A percentile compares a stretch with the other conserved stretches of the same genome.
Conservation (phyloP, 2,113 vertebrate genomes). For the Nycticebus coucang region DNA sequence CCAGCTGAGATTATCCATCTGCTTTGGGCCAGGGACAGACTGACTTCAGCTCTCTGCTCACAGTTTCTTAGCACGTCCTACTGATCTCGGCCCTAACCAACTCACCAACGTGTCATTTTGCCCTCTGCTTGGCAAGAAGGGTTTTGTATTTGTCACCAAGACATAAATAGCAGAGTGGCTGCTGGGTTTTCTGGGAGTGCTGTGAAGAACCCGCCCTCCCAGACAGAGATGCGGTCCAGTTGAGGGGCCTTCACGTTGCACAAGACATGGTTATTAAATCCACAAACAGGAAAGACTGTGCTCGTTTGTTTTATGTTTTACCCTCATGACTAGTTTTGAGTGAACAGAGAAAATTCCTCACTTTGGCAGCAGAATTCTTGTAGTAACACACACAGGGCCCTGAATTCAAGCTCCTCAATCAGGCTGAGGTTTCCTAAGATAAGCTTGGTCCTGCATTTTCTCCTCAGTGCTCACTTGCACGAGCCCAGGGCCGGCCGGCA, state of each 20-base stretch:
- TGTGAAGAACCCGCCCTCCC: no score
- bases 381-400: not conserved
- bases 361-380: not conserved
- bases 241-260: not conserved
- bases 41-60: not conserved
- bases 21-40: not conserved
- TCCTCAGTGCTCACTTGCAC: not conserved
- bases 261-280: not conserved
- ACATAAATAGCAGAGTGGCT: not conserved
- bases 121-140: not conserved
- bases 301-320: not conserved
- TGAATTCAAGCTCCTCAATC: not conserved
- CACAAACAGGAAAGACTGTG: not conserved
- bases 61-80: accelerated
- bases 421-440: no score
- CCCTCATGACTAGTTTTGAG: not conserved
- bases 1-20: no score
- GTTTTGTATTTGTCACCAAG: not conserved
- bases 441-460: not conserved
- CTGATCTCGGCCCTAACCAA: not conserved
- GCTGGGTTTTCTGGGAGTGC: not conserved
- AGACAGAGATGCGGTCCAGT: not conserved
- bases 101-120: not conserved
- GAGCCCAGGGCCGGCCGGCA: no score
- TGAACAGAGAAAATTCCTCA: not conserved